These are phyloP conservation scores for Calephelis perditalis DNA, from an alignment of 2,888 invertebrate species.

Conservation along the genomic window DNA sequence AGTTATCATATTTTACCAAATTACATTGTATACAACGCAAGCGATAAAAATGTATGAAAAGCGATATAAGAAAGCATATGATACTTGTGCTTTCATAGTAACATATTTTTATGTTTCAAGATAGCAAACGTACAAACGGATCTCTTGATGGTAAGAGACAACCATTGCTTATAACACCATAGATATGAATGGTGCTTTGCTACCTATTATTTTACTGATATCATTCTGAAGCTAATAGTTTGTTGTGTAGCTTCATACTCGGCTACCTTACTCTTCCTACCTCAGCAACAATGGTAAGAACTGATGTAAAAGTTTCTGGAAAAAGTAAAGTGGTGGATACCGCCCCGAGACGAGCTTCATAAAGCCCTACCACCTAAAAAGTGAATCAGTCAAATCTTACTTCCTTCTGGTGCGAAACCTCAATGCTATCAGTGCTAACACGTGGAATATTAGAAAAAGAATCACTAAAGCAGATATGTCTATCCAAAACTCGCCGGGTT, in stretches of 20 bases:
- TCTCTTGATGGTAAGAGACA: too few species aligned
- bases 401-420: constrained; percentile 80
- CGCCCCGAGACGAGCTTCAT: neutral
- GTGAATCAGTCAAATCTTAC: constrained; percentile 33
- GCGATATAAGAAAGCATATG: too few species aligned
- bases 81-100: too few species aligned
- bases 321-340: constrained; percentile 2
- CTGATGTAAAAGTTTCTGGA: neutral
- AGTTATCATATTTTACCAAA: too few species aligned
- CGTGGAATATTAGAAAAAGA: constrained; percentile 83
- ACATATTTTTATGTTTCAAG: too few species aligned
- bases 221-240: too few species aligned
- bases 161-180: too few species aligned
- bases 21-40: too few species aligned
- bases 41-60: too few species aligned
- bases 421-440: constrained; percentile 83
- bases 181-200: too few species aligned
- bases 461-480: constrained; percentile 82
- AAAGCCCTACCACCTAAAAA: constrained; percentile 4
- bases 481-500: constrained; percentile 76
- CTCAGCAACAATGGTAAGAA: neutral
- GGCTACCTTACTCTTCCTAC: neutral
- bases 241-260: neutral
- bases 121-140: too few species aligned
- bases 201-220: too few species aligned